Percentiles rank a stretch among this genome's conserved stretches.
Conservation (phyloP, 2,113 vertebrate genomes). For the Glaucidium brasilianum region DNA sequence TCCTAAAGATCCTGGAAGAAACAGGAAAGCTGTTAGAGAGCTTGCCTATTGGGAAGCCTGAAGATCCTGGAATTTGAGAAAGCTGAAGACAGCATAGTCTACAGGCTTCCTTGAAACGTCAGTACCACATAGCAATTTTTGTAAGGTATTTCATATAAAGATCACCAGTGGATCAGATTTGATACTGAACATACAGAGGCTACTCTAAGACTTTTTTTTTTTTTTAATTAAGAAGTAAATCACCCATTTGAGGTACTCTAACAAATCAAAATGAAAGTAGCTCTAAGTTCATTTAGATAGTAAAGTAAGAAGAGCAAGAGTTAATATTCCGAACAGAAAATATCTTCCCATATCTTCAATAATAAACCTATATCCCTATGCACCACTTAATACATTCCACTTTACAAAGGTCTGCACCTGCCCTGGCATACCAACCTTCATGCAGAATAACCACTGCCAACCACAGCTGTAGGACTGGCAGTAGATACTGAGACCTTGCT, state of each 20-base stretch:
- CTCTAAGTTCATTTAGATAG: neutral
- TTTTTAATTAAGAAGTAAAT: neutral
- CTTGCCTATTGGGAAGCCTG: neutral
- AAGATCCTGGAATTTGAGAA: neutral
- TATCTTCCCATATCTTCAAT: neutral
- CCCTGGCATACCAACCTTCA: neutral
- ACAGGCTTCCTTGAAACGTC: neutral
- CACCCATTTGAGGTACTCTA: neutral
- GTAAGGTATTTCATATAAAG: neutral
- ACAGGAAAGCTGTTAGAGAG: neutral
- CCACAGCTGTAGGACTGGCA: neutral
- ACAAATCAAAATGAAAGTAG: neutral
- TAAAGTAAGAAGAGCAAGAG: neutral
- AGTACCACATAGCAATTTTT: neutral
- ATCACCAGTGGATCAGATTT: neutral
- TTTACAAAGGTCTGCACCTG: neutral
- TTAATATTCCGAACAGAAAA: neutral
- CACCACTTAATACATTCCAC: neutral
- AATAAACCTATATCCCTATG: neutral
- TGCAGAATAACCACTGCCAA: rapidly evolving
- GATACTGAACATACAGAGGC: neutral
- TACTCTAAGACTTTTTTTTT: neutral
- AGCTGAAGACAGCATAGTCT: neutral
- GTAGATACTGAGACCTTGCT: neutral
- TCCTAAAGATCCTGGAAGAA: neutral